Evolutionary conservation across 1,140 invertebrate species (phyloP).

Genomic region (Neotoxoptera formosana): DNA sequence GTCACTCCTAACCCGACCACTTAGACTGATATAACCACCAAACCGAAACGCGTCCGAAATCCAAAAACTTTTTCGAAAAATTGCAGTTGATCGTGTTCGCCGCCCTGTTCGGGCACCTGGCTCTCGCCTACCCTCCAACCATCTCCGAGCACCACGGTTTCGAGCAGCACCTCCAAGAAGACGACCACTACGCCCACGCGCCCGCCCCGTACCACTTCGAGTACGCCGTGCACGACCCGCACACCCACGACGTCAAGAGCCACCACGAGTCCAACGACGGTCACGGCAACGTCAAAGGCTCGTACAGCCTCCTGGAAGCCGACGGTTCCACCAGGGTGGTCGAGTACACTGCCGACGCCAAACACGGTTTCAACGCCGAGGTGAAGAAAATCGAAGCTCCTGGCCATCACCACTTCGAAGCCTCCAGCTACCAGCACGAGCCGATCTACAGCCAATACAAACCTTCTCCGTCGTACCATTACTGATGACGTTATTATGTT

Average conservation of each 20-base stretch:
- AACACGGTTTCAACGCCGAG: conserved; percentile 68
- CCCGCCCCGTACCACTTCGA: conserved; percentile 65
- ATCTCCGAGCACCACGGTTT: conserved; percentile 60
- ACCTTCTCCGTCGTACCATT: neutral
- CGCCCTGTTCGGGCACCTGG: conserved; percentile 62
- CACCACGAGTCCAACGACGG: conserved; percentile 62
- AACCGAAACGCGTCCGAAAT: neutral
- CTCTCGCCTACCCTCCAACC: conserved; percentile 61
- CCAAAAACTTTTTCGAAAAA: neutral
- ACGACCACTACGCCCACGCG: conserved; percentile 59
- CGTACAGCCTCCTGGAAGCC: conserved; percentile 46
- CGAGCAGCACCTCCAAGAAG: neutral
- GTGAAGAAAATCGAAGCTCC: conserved; percentile 33
- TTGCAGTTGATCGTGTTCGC: conserved; percentile 63
- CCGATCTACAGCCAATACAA: neutral
- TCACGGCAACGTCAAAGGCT: conserved; percentile 59
- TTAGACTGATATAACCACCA: too few relatives aligned
- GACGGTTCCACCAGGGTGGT: conserved; percentile 64
- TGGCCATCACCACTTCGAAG: neutral
- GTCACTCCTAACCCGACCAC: too few relatives aligned
- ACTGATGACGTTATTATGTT: neutral
- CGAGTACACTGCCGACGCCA: conserved; percentile 66
- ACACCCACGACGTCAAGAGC: conserved; percentile 62
- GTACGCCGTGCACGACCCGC: conserved; percentile 66
- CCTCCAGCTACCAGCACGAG: neutral